Percentiles rank a stretch among this genome's conserved stretches.
phyloP scores from a whole-genome alignment of 2,888 invertebrate species.

The Lypha dubia region DNA sequence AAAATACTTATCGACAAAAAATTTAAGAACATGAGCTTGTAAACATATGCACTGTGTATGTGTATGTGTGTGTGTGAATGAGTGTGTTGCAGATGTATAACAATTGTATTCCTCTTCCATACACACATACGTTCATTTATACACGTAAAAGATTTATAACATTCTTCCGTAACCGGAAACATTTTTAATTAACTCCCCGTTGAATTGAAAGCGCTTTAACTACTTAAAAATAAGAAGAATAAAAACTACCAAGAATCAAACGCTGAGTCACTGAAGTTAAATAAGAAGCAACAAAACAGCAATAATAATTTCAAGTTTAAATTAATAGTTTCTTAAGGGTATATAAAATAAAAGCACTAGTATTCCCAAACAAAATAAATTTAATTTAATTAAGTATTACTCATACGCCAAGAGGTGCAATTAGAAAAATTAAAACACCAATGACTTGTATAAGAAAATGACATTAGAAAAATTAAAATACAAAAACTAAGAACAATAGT shows the following conservation, averaged over 20 bases:
- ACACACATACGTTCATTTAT: conserved; percentile 1
- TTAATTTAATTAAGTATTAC: conserved; percentile 43
- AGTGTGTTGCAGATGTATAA: neutral
- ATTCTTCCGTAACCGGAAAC: conserved; percentile 72
- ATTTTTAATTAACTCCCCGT: conserved; percentile 74
- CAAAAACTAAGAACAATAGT: too few relatives aligned
- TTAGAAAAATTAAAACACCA: neutral
- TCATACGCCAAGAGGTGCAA: conserved; percentile 40
- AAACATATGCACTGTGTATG: neutral
- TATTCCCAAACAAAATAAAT: too few relatives aligned
- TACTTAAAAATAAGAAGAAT: conserved; percentile 26
- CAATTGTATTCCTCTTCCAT: neutral
- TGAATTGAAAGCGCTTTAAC: conserved; percentile 71
- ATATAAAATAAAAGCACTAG: conserved; percentile 1
- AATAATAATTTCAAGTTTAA: conserved; percentile 58
- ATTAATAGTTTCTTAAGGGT: conserved; percentile 54
- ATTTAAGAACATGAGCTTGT: neutral
- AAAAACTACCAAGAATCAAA: conserved; percentile 20
- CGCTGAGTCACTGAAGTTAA: conserved; percentile 7
- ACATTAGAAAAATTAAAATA: too few relatives aligned
- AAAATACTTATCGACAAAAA: conserved; percentile 63
- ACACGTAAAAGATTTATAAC: conserved; percentile 64
- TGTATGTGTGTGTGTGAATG: neutral
- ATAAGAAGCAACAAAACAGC: conserved; percentile 22
- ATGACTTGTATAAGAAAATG: neutral